phyloP scores from a whole-genome alignment of 1,140 invertebrate species.

The Cydia pomonella region DNA sequence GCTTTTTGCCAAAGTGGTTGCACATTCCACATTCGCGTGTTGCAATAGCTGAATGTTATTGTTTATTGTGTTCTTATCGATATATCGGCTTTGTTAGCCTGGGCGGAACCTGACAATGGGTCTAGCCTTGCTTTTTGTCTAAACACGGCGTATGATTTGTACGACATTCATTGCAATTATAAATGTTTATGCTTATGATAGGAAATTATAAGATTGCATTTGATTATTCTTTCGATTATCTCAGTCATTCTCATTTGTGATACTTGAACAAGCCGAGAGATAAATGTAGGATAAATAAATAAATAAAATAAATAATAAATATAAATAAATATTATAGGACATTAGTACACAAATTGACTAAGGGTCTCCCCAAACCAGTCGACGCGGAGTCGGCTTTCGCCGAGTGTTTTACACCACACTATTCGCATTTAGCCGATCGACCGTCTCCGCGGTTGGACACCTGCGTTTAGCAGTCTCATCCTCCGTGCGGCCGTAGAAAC shows the following conservation, averaged over 20 bases:
- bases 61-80: constrained; percentile 78
- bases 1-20: not conserved
- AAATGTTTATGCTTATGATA: constrained; percentile 4
- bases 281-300: too few relatives aligned
- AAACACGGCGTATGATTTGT: constrained; percentile 51
- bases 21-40: constrained; percentile 57
- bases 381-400: too few relatives aligned
- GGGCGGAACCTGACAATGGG: constrained; percentile 64
- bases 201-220: constrained; percentile 9
- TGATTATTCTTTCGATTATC: constrained; percentile 26
- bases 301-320: too few relatives aligned
- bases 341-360: too few relatives aligned
- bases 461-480: too few relatives aligned
- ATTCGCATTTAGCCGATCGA: too few relatives aligned
- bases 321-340: too few relatives aligned
- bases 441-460: too few relatives aligned
- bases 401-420: too few relatives aligned
- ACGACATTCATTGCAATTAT: constrained; percentile 33
- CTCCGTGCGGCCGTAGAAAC: too few relatives aligned
- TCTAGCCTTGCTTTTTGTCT: constrained; percentile 71
- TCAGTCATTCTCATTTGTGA: not conserved
- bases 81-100: constrained; percentile 66
- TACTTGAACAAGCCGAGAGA: not conserved
- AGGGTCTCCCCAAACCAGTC: too few relatives aligned
- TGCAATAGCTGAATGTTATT: constrained; percentile 73